Percentiles rank a stretch among this genome's conserved stretches.
phyloP scores from a whole-genome alignment of 2,113 vertebrate species.

The Macaca nemestrina region DNA sequence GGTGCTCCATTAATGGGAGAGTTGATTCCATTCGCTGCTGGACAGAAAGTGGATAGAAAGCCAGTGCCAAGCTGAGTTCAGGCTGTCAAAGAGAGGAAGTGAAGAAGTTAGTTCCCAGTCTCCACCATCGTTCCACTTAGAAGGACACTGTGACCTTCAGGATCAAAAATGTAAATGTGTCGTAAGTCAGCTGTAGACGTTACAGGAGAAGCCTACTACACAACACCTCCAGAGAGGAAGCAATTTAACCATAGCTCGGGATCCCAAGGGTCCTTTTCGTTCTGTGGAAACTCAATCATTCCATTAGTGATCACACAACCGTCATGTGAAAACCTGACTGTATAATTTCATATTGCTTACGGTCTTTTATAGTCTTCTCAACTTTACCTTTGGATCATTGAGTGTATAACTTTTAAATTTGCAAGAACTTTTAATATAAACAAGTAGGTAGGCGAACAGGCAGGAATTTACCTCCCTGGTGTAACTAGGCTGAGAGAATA shows the following conservation, averaged over 20 bases:
- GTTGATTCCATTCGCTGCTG: neutral
- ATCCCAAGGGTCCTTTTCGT: neutral
- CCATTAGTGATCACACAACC: neutral
- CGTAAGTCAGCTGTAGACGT: neutral
- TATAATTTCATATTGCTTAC: neutral
- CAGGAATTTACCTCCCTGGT: neutral
- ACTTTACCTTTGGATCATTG: neutral
- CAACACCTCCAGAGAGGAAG: neutral
- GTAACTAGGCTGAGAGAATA: neutral
- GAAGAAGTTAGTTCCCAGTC: constrained; percentile 30
- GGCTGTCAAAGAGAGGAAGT: neutral
- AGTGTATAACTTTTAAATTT: neutral
- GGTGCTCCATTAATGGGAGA: neutral
- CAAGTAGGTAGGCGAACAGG: neutral
- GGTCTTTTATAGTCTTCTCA: neutral
- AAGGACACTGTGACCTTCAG: constrained; percentile 45
- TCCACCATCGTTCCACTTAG: neutral
- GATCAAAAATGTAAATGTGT: constrained; percentile 16
- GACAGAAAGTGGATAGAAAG: neutral
- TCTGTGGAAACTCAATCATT: neutral
- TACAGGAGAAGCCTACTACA: neutral
- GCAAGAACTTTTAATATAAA: neutral
- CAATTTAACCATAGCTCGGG: neutral
- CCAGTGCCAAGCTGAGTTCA: neutral
- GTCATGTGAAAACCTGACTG: neutral